These are phyloP conservation scores for Hafferia zeledoni DNA, from an alignment of 2,797 vertebrate genomes.

Conservation along the genomic window DNA sequence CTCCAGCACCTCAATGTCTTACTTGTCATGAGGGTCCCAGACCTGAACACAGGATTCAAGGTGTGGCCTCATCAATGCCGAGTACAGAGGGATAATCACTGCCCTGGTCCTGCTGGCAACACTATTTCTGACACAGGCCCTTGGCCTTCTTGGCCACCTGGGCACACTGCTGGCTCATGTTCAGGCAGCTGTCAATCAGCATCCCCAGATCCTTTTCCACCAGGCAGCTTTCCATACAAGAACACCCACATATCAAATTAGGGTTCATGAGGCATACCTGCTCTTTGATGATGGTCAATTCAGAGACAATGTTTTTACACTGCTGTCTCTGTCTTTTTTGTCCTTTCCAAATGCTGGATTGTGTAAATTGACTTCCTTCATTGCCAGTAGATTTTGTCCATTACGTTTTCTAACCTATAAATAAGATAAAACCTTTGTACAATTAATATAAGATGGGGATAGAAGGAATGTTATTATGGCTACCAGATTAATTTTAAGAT, in stretches of 20 bases:
- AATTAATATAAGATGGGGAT: neutral
- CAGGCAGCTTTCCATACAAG: neutral
- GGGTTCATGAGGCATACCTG: slow-evolving; percentile 73
- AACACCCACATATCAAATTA: neutral
- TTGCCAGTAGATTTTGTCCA: slow-evolving; percentile 87
- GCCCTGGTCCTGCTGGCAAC: neutral
- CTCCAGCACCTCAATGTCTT: neutral
- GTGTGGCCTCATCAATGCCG: fast-evolving
- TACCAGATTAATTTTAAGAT: neutral
- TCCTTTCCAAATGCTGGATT: slow-evolving; percentile 91
- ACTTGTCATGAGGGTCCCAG: neutral
- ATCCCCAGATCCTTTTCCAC: neutral
- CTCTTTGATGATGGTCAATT: slow-evolving; percentile 90
- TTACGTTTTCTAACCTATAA: slow-evolving; percentile 86
- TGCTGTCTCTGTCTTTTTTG: slow-evolving; percentile 88
- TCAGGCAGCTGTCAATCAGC: neutral
- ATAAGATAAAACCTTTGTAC: neutral
- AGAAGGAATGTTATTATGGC: neutral
- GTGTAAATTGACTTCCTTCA: slow-evolving; percentile 92
- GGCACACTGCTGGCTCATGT: neutral
- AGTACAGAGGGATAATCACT: neutral
- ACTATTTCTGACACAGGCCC: neutral
- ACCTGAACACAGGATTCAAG: fast-evolving
- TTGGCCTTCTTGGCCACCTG: neutral
- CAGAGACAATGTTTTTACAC: slow-evolving; percentile 89